phyloP scores from a whole-genome alignment of 2,113 vertebrate species.

The Pleuronectes platessa region DNA sequence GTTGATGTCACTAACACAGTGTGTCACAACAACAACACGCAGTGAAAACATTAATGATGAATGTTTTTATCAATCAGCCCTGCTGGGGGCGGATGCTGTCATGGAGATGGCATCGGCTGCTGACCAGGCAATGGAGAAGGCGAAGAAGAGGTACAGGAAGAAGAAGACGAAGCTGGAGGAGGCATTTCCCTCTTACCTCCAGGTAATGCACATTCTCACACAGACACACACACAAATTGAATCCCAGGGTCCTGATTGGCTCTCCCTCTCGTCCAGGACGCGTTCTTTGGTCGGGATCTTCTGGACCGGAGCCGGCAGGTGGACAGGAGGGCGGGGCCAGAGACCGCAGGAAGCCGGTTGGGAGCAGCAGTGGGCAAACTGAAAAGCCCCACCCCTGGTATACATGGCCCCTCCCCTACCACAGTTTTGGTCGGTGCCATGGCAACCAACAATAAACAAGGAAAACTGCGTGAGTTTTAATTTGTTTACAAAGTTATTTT shows the following conservation, averaged over 20 bases:
- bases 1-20: neutral
- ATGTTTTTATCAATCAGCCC: slow-evolving; percentile 43
- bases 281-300: slow-evolving; percentile 96
- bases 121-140: slow-evolving; percentile 88
- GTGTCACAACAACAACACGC: neutral
- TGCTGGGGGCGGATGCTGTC: slow-evolving; percentile 83
- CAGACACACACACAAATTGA: neutral
- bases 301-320: slow-evolving; percentile 89
- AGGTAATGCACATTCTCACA: slow-evolving; percentile 80
- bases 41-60: neutral
- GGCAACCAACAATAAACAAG: slow-evolving; percentile 83
- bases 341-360: slow-evolving; percentile 23
- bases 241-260: slow-evolving; percentile 15
- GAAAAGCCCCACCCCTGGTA: slow-evolving; percentile 76
- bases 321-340: slow-evolving; percentile 68
- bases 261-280: slow-evolving; percentile 83
- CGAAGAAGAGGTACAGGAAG: slow-evolving; percentile 96
- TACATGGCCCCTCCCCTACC: slow-evolving; percentile 85
- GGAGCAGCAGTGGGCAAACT: slow-evolving; percentile 26
- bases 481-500: neutral
- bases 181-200: slow-evolving; percentile 93
- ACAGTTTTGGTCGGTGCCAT: slow-evolving; percentile 82
- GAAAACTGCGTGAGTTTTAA: slow-evolving; percentile 83
- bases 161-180: slow-evolving; percentile 98
- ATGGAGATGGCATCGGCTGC: slow-evolving; percentile 82